Percentiles rank a stretch among this genome's conserved stretches.
Evolutionary conservation across 92 coral and sea anemone genomes (phyloP).

Genomic region (Zoanthus gigantus): DNA sequence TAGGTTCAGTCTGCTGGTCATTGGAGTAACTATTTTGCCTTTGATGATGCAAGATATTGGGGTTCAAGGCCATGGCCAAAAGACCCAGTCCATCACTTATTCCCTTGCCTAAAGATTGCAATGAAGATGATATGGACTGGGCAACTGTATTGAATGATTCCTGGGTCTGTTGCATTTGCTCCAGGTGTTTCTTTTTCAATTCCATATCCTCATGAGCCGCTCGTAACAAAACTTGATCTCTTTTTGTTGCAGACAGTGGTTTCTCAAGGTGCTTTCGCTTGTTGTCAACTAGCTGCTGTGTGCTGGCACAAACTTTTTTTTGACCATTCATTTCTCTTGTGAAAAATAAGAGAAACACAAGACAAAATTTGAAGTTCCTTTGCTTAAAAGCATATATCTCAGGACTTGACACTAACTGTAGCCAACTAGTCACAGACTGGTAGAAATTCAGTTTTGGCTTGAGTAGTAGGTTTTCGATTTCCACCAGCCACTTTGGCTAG

Average conservation of each 20-base stretch:
- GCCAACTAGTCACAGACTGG: too few relatives aligned
- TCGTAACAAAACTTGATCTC: conserved; percentile 53
- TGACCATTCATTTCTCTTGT: background rate
- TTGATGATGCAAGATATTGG: conserved; percentile 28
- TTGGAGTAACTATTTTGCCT: background rate
- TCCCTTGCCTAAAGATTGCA: conserved; percentile 41
- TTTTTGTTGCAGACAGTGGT: conserved; percentile 59
- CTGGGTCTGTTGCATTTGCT: conserved; percentile 38
- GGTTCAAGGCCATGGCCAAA: conserved; percentile 51
- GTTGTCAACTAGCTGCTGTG: conserved; percentile 49
- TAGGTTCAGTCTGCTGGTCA: background rate
- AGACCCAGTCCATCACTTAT: conserved; percentile 58
- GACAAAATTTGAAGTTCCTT: background rate
- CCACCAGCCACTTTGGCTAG: too few relatives aligned
- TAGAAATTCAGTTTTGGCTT: too few relatives aligned
- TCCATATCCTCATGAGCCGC: conserved; percentile 48
- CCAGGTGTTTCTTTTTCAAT: conserved; percentile 42
- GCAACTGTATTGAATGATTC: conserved; percentile 14
- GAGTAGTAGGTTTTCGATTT: too few relatives aligned
- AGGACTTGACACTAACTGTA: background rate
- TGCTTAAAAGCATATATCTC: conserved; percentile 9
- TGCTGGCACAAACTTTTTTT: conserved; percentile 23
- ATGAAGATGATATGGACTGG: conserved; percentile 30
- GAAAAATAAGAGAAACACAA: background rate
- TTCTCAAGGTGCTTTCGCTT: conserved; percentile 58